Conservation (phyloP, 2,888 invertebrate genomes). For the Gibbula magus region DNA sequence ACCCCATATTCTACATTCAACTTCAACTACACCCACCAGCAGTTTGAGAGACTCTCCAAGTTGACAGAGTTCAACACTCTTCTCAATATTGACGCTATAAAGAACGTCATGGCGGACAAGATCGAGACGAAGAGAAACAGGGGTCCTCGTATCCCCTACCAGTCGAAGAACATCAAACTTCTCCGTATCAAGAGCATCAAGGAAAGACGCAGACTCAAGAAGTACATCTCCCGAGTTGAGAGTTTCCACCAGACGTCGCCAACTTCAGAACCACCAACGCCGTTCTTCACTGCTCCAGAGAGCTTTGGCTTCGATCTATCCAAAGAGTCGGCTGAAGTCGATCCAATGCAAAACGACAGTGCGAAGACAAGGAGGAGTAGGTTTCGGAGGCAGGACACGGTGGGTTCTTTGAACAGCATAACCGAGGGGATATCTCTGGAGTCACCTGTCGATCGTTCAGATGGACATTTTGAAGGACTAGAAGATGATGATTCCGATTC, state of each 20-base stretch:
- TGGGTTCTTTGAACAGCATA: conserved; percentile 24
- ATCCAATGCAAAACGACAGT: neutral
- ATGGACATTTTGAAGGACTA: neutral
- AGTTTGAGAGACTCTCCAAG: conserved; percentile 75
- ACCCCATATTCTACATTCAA: conserved; percentile 76
- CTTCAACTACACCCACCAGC: conserved; percentile 74
- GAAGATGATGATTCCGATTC: neutral
- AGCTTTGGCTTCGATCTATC: neutral
- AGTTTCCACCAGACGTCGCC: neutral
- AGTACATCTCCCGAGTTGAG: conserved; percentile 14
- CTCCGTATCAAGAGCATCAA: conserved; percentile 54
- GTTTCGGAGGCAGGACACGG: neutral
- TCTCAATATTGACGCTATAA: conserved; percentile 72
- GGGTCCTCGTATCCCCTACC: conserved; percentile 51
- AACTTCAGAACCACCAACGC: conserved; percentile 22
- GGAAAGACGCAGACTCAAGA: conserved; percentile 46
- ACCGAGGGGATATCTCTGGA: conserved; percentile 22
- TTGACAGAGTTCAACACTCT: conserved; percentile 76
- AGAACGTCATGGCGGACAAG: conserved; percentile 64
- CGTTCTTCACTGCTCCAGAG: conserved; percentile 28
- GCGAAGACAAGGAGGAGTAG: neutral
- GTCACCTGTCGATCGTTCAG: neutral
- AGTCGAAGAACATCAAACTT: conserved; percentile 51
- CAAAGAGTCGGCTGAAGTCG: neutral
- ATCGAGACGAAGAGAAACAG: conserved; percentile 58